Conservation (phyloP, 2,797 vertebrate genomes). For the Propithecus perrieri region DNA sequence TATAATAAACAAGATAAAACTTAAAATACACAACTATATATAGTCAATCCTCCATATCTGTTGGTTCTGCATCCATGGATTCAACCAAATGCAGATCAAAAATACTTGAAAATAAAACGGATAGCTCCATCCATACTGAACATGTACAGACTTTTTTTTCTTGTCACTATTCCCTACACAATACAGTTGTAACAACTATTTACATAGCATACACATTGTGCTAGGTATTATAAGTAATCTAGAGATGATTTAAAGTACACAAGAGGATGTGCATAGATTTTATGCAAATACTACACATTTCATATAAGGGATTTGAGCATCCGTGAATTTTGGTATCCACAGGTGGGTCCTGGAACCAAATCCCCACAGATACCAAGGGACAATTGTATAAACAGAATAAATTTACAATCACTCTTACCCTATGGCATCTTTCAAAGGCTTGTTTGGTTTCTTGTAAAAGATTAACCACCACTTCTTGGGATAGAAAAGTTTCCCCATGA, state of each 20-base stretch:
- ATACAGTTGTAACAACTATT: not conserved
- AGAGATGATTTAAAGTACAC: not conserved
- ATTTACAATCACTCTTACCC: slow-evolving; percentile 85
- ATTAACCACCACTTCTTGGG: slow-evolving; percentile 98
- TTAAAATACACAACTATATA: slow-evolving; percentile 28
- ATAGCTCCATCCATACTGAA: not conserved
- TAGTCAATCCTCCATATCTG: not conserved
- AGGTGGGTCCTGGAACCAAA: not conserved
- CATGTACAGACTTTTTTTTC: not conserved
- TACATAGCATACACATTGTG: not conserved
- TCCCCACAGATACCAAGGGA: not conserved
- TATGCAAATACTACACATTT: not conserved
- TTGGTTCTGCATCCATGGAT: not conserved
- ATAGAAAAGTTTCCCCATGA: slow-evolving; percentile 97
- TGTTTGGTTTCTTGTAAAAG: slow-evolving; percentile 98
- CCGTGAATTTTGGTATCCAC: not conserved
- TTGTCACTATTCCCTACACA: not conserved
- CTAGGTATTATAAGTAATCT: not conserved
- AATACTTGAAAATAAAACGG: not conserved
- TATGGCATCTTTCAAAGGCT: slow-evolving; percentile 98
- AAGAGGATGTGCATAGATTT: not conserved
- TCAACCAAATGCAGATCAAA: not conserved
- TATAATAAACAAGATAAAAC: slow-evolving; percentile 45
- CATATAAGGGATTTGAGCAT: not conserved
- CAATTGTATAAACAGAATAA: slow-evolving; percentile 8